Percentiles rank a stretch among this genome's conserved stretches.
Conservation (phyloP, 2,113 vertebrate genomes). For the Spea bombifrons region DNA sequence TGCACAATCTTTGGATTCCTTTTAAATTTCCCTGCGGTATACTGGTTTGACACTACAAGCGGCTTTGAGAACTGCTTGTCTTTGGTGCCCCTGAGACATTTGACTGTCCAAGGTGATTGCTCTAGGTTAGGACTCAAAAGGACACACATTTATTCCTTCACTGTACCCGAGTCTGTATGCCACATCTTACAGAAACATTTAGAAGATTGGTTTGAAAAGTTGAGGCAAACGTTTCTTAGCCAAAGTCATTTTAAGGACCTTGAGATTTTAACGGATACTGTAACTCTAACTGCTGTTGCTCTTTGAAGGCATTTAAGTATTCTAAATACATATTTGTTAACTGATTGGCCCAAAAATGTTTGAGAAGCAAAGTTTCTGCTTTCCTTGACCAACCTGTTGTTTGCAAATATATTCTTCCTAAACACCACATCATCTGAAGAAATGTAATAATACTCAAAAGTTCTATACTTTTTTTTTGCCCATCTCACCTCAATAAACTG, state of each 20-base stretch:
- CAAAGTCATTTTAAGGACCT: conserved; percentile 78
- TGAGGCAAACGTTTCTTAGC: conserved; percentile 65
- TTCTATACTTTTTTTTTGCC: no score
- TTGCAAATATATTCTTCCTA: no score
- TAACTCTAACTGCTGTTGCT: conserved; percentile 74
- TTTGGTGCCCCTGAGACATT: conserved; percentile 75
- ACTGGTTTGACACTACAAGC: conserved; percentile 70
- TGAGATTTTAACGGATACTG: conserved; percentile 65
- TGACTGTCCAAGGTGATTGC: conserved; percentile 67
- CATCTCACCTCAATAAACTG: no score
- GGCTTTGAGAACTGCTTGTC: conserved; percentile 79
- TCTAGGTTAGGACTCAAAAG: conserved; percentile 53
- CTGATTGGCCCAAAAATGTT: no score
- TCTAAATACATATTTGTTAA: no score
- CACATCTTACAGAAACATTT: conserved; percentile 55
- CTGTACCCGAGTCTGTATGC: conserved; percentile 75
- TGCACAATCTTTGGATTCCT: conserved; percentile 84
- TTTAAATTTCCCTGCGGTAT: conserved; percentile 80
- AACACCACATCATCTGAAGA: no score
- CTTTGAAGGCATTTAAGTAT: conserved; percentile 61
- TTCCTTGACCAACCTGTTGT: no score
- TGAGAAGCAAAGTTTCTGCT: no score
- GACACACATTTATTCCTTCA: conserved; percentile 83
- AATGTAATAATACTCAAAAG: no score
- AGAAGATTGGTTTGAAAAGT: conserved; percentile 66